Base-by-base conservation (phyloP, 1,140 invertebrate species). In the Radopholus similis region DNA sequence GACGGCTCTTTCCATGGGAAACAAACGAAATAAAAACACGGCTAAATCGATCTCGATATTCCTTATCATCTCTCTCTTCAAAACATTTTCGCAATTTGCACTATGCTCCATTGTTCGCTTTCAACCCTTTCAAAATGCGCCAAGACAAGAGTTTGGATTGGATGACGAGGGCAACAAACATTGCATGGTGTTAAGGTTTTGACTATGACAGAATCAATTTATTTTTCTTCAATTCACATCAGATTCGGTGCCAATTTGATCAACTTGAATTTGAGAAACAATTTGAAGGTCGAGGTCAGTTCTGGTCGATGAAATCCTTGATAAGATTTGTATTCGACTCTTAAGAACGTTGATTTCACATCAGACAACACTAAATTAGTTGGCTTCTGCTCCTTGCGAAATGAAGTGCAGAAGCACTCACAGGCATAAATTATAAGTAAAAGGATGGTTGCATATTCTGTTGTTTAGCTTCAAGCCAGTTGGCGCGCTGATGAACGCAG, bases 391-490 rank as follows among this genome's bases (percentile, higher is more conserved):
- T 55, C 65, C 11, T 18, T 40, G 9, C 32, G 40, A 0, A 67
- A 67, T 49, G 65, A 56, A 62, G n/a, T 67, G n/a, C 18, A 55
- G 51, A 67, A 67, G 26, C 51, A 67, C 34, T 49, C 40, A 15
- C 58, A 62, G 9, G 58, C 30, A 11, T 35, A 58, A n/a, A 26
- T 13, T 13, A 49, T 9, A 32, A 21, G 18, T 23, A 21, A 26
- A 23, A 21, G 18, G 18, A 62, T 44, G 35, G 18, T 5, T n/a
- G 18, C 21, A 26, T 18, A 62, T 38, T 44, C 9, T 47, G 11
- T 13, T 18, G 21, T 47, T 13, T 37, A 57, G 35, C n/a, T 67
- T 15, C 35, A 67, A 49, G 65, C 56, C 28, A 55, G 56, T 21
- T 67, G 65, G 65, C 54, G 55, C 13, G 32, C 32, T n/a, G 55